A percentile compares a stretch with the other conserved stretches of the same genome.
These are phyloP conservation scores for Eurypyga helias DNA, from an alignment of 2,113 vertebrate species.

Conservation along the genomic window DNA sequence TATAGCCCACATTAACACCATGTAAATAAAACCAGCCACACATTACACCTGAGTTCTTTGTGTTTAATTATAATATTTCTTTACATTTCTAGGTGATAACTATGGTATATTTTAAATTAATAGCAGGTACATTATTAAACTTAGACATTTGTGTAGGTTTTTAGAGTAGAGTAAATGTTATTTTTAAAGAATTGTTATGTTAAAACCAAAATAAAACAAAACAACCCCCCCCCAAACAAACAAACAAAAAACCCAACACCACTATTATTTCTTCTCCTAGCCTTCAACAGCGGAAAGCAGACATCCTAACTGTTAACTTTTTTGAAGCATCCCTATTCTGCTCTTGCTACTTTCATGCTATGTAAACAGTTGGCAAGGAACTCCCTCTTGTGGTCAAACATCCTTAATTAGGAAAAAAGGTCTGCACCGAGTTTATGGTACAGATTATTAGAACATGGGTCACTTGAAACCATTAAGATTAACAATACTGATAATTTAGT, in stretches of 20 bases:
- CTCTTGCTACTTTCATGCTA: not conserved
- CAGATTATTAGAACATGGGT: conserved; percentile 54
- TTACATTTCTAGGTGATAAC: not conserved
- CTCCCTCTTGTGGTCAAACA: conserved; percentile 96
- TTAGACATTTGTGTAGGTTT: not conserved
- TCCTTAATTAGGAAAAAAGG: conserved; percentile 68
- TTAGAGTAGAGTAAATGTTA: not conserved
- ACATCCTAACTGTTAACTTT: conserved; percentile 1
- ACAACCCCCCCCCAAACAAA: too few relatives aligned
- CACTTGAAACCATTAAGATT: conserved; percentile 69
- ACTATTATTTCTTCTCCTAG: not conserved
- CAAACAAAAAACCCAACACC: too few relatives aligned
- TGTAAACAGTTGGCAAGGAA: conserved; percentile 90
- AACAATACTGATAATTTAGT: conserved; percentile 65
- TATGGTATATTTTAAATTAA: not conserved
- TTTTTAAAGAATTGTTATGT: not conserved
- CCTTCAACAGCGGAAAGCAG: not conserved
- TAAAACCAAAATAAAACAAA: not conserved
- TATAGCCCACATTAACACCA: not conserved
- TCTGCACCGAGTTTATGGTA: not conserved
- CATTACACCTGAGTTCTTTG: not conserved
- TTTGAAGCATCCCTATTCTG: not conserved
- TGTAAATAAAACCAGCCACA: not conserved
- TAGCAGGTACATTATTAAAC: accelerated
- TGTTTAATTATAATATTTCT: not conserved